Base-by-base conservation (phyloP, 1,140 invertebrate species). In the Metopolophium dirhodum region DNA sequence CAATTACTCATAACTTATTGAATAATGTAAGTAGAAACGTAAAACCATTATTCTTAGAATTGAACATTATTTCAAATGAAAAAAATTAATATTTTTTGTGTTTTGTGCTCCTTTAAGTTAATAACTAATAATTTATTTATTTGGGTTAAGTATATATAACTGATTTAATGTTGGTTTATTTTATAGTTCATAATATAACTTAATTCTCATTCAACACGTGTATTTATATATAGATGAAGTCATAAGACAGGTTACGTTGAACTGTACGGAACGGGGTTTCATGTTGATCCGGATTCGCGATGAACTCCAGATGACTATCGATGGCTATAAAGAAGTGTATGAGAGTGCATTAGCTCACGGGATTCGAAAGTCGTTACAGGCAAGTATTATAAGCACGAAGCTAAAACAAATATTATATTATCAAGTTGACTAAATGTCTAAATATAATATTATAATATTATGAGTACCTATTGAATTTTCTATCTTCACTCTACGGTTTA, bases 331-430 rank as follows among this genome's bases (percentile, higher is more conserved):
- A 96, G 98, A 98, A 0, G 96, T 99, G 1, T 99, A 99, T 95
- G 99, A 99, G 95, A 99, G 98, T 95, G 98, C 98, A 93, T 98
- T 99, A 92, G 99, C 99, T 11, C 99, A 99, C 95, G 99, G 99
- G 51, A 98, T 99, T 96, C 97, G 99, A 86, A 99, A 99, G 96
- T 98, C 99, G 26, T 95, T 99, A 91, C 97, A 85, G 91, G 91
- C 22, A 30, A 85, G 77, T 94, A 41, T 26, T 45, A 26, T 83
- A 7, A 77, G 61, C n/a, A n/a, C 14, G 30, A 1, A 77, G 2
- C 6, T 6, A 77, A 77, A 77, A 77, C 14, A 77, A 77, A 77
- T 35, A n/a, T n/a, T 51, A 51, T 51, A 51, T 51, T 51, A 51
- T 51, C 49, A 51, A 51, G 49, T 51, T 51, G 18, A 18, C 49